These are phyloP conservation scores for Melanotaenia pygmaea DNA, from an alignment of 2,797 vertebrate genomes.

Conservation along the genomic window DNA sequence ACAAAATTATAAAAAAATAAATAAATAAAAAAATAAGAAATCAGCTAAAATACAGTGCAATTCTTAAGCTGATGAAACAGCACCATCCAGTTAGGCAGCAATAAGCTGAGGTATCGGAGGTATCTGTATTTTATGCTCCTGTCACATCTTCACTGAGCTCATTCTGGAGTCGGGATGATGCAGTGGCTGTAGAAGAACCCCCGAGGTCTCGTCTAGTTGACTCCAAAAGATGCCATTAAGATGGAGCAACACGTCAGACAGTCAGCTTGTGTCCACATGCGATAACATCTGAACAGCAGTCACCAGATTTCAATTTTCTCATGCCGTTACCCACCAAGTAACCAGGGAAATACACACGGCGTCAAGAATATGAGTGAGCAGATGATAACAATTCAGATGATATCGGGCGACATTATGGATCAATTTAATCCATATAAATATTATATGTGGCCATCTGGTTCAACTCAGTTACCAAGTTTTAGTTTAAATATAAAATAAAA, in stretches of 20 bases:
- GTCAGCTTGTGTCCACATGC: conserved; percentile 43
- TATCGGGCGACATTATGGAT: neutral
- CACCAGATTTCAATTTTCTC: conserved; percentile 60
- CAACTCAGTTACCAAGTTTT: neutral
- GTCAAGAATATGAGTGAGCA: conserved; percentile 46
- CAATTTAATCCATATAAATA: neutral
- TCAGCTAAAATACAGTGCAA: neutral
- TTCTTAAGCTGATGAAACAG: neutral
- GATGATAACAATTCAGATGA: neutral
- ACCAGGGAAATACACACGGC: conserved; percentile 37
- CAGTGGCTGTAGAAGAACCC: conserved; percentile 37
- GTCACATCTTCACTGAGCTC: conserved; percentile 41
- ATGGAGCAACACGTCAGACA: conserved; percentile 53
- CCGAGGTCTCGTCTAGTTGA: conserved; percentile 43
- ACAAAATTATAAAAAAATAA: neutral
- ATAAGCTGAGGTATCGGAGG: neutral
- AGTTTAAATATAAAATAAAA: neutral
- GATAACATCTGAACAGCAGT: conserved; percentile 39
- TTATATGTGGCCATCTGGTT: neutral
- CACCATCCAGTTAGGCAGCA: neutral
- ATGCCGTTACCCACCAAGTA: conserved; percentile 22
- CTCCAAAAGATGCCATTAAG: conserved; percentile 45
- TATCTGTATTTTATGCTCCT: conserved; percentile 20
- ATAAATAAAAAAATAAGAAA: conserved; percentile 3
- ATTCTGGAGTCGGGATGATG: conserved; percentile 31